A percentile compares a stretch with the other conserved stretches of the same genome.
phyloP scores from a whole-genome alignment of 2,797 vertebrate genomes.

The Podarcis siculus region DNA sequence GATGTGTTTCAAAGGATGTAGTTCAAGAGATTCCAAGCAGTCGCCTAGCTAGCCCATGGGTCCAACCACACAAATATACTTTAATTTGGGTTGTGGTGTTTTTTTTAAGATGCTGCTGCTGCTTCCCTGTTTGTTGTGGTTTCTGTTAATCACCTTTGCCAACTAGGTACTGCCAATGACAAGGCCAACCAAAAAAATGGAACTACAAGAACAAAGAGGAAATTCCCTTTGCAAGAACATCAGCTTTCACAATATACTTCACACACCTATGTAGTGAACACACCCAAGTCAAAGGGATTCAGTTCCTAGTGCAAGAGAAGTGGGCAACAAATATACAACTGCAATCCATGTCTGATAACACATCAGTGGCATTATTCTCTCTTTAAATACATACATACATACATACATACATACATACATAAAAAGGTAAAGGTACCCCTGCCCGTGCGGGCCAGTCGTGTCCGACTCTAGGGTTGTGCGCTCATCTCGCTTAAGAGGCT shows the following conservation, averaged over 20 bases:
- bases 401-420: too few species aligned
- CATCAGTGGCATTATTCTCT: slow-evolving; percentile 27
- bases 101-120: background rate
- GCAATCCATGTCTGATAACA: slow-evolving; percentile 19
- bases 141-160: background rate
- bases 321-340: slow-evolving; percentile 11
- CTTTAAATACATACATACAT: too few species aligned
- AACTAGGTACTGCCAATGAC: background rate
- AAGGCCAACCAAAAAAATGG: background rate
- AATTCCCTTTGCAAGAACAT: background rate
- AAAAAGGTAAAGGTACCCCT: too few species aligned
- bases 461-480: too few species aligned
- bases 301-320: slow-evolving; percentile 20
- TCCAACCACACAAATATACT: background rate
- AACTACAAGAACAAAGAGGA: background rate
- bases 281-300: slow-evolving; percentile 8
- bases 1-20: background rate
- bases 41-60: background rate
- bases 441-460: too few species aligned
- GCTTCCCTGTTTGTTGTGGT: background rate
- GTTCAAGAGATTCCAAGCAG: background rate
- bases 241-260: background rate
- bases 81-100: background rate
- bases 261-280: background rate
- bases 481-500: too few species aligned